phyloP scores from a whole-genome alignment of 2,113 vertebrate genomes.

The Eudyptes chrysolophus region DNA sequence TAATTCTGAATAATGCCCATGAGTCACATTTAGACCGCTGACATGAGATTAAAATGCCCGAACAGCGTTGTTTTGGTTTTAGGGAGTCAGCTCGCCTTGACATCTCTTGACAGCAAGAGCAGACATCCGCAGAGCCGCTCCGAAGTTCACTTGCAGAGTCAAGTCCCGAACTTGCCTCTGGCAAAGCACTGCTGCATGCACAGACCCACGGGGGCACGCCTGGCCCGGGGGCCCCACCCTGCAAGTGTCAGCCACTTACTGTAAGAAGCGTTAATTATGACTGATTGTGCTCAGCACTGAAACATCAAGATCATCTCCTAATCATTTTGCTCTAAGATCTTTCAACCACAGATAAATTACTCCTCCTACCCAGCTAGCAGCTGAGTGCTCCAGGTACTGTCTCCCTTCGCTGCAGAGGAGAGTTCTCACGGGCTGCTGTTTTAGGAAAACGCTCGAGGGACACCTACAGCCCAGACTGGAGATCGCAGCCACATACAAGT shows the following conservation, averaged over 20 bases:
- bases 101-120: neutral
- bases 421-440: neutral
- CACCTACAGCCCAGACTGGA: neutral
- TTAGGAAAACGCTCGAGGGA: neutral
- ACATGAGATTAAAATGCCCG: neutral
- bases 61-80: neutral
- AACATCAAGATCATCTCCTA: neutral
- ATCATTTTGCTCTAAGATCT: neutral
- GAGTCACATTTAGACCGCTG: neutral
- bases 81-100: neutral
- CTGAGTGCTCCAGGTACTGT: rapidly evolving
- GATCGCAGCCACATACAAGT: neutral
- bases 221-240: neutral
- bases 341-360: neutral
- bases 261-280: neutral
- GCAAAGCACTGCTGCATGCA: neutral
- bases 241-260: neutral
- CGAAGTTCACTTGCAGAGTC: neutral
- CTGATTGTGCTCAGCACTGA: neutral
- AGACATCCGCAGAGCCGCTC: neutral
- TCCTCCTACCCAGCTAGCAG: neutral
- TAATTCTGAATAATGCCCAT: neutral
- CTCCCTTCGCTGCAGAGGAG: neutral
- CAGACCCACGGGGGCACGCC: rapidly evolving
- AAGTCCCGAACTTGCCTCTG: neutral